Conservation (phyloP, 2,888 invertebrate species). For the Hedychridium roseum region DNA sequence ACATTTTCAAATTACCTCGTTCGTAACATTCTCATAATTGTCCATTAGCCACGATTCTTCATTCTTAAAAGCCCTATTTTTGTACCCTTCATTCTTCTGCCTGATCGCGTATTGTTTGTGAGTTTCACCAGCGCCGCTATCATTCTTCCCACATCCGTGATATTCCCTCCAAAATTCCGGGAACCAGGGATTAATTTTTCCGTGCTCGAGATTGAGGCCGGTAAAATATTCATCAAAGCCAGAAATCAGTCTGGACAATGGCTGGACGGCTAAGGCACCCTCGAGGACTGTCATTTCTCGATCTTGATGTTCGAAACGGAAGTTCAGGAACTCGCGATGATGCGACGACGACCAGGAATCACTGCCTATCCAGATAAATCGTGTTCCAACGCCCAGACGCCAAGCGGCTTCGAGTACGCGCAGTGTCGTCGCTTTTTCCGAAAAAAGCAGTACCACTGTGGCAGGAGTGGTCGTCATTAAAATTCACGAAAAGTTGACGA, state of each 20-base stretch:
- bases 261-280: slow-evolving; percentile 67
- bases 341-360: slow-evolving; percentile 65
- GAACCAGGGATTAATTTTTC: slow-evolving; percentile 66
- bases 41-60: no score
- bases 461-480: no score
- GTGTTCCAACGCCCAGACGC: slow-evolving; percentile 47
- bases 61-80: no score
- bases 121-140: no score
- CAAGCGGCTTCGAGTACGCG: slow-evolving; percentile 64
- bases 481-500: no score
- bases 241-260: slow-evolving; percentile 60
- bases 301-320: slow-evolving; percentile 30
- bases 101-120: no score
- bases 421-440: slow-evolving; percentile 63
- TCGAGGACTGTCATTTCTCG: slow-evolving; percentile 60
- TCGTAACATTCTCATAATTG: no score
- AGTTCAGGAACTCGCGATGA: slow-evolving; percentile 40
- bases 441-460: slow-evolving; percentile 66
- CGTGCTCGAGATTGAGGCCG: slow-evolving; percentile 54
- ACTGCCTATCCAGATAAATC: slow-evolving; percentile 67
- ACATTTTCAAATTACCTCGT: no score
- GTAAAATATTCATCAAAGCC: slow-evolving; percentile 67
- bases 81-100: no score
- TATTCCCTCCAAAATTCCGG: slow-evolving; percentile 65
- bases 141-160: slow-evolving; percentile 42